Evolutionary conservation across 2,797 vertebrate species (phyloP), one percentile per base, ranked within the genome.

Genomic region (Denticeps clupeoides): DNA sequence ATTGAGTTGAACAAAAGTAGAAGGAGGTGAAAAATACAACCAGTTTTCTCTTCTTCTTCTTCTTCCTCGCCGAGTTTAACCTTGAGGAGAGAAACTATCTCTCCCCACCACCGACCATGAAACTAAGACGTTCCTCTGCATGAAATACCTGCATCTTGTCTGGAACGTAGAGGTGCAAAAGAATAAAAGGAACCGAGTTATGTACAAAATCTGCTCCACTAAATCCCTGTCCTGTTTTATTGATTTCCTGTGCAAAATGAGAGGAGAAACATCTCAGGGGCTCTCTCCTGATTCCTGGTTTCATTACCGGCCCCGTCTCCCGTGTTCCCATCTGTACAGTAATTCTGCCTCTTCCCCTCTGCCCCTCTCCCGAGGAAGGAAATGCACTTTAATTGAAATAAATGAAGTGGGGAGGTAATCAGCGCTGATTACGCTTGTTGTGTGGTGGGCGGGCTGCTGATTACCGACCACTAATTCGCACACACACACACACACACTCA

Each of bases 331-430:
- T 37, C 33, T 37, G 29, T 49, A 7, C 15, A 19, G 44, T 45
- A 2, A 52, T 37, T 63, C 35, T 45, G 47, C 55, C 56, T 65
- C 55, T 53, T 48, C 42, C 49, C 22, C 40, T n/a, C 40, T 47
- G 51, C 53, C 40, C 42, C 61, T 67, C 71, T 60, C 35, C 58
- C 51, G 60, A 73, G 61, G 59, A 60, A 58, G 49, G 53, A 74
- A 80, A 72, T 59, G 62, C 62, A 51, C 41, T 59, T 70, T 79
- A 79, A 82, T 79, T 81, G 71, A 78, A 81, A 77, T 63, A 73
- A 77, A 78, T 76, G 58, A 73, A 74, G 67, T 76, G 42, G 63
- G 55, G 62, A 73, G 58, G 50, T 64, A 72, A 80, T 72, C 54
- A 63, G 60, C 58, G 65, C 68, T 75, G 71, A 75, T 73, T 75